Conservation (phyloP, 2,113 vertebrate genomes). For the Ageneiosus marmoratus region DNA sequence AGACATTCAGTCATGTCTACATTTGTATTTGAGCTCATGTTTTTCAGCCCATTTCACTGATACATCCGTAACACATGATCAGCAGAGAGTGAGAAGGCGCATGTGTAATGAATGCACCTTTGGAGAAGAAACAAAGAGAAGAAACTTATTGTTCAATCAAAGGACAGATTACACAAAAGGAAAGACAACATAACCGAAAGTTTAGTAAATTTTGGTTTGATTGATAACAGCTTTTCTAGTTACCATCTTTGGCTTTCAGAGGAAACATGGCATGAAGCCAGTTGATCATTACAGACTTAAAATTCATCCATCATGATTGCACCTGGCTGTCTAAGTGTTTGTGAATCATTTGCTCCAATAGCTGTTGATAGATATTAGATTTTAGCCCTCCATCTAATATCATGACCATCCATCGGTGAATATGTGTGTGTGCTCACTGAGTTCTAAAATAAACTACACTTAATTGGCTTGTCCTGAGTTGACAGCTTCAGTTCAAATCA, state of each 20-base stretch:
- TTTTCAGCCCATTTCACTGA: not conserved
- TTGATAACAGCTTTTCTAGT: not conserved
- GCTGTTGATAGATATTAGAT: not conserved
- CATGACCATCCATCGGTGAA: not conserved
- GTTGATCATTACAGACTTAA: not conserved
- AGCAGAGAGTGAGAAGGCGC: not conserved
- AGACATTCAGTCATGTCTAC: not conserved
- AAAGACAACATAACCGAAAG: not conserved
- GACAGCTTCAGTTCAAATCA: not conserved
- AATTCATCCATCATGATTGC: not conserved
- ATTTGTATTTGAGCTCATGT: not conserved
- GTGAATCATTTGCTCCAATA: not conserved
- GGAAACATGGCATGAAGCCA: constrained; percentile 1
- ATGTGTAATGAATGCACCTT: not conserved
- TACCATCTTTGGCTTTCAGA: not conserved
- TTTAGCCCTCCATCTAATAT: not conserved
- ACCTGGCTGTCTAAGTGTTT: not conserved
- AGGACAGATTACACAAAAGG: not conserved
- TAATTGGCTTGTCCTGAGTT: constrained; percentile 4
- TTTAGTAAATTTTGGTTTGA: not conserved
- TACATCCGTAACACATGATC: not conserved
- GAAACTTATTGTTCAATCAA: not conserved
- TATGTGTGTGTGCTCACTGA: not conserved
- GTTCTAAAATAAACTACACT: constrained; percentile 22
- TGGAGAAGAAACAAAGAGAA: not conserved